Evolutionary conservation across 2,888 invertebrate species (phyloP).

Genomic region (Cactoblastis cactorum): DNA sequence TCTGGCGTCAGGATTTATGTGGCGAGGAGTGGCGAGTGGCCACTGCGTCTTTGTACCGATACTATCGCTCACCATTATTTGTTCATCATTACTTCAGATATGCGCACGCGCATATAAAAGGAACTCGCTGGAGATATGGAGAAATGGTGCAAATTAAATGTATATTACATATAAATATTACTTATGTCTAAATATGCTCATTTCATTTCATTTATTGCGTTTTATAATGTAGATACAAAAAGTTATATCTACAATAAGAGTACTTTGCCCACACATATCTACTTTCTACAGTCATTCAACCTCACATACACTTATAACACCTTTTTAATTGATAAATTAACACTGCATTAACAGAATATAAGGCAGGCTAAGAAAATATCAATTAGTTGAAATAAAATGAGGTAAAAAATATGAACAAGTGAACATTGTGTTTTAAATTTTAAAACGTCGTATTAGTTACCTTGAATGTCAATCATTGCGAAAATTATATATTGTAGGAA

Average conservation of each 20-base stretch:
- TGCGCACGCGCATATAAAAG: constrained; percentile 28
- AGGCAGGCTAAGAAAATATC: neutral
- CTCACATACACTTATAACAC: neutral
- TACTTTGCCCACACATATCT: constrained; percentile 17
- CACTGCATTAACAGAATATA: neutral
- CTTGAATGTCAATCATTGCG: neutral
- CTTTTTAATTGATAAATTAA: constrained; percentile 6
- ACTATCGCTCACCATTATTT: constrained; percentile 37
- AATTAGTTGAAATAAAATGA: neutral
- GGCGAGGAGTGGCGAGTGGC: constrained; percentile 30
- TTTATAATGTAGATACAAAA: too few species aligned
- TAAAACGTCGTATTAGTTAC: neutral
- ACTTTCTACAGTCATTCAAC: neutral
- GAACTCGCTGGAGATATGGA: neutral
- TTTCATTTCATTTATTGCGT: too few species aligned
- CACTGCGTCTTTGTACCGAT: constrained; percentile 31
- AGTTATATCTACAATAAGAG: too few species aligned
- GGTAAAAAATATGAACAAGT: constrained; percentile 7
- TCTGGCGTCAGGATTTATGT: constrained; percentile 29
- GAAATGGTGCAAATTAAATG: neutral
- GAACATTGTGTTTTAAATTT: neutral
- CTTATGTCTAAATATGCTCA: too few species aligned
- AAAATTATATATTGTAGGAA: neutral
- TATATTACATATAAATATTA: neutral
- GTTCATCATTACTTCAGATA: constrained; percentile 39